phyloP scores from a whole-genome alignment of 2,797 vertebrate genomes.

The Mastacembelus armatus region DNA sequence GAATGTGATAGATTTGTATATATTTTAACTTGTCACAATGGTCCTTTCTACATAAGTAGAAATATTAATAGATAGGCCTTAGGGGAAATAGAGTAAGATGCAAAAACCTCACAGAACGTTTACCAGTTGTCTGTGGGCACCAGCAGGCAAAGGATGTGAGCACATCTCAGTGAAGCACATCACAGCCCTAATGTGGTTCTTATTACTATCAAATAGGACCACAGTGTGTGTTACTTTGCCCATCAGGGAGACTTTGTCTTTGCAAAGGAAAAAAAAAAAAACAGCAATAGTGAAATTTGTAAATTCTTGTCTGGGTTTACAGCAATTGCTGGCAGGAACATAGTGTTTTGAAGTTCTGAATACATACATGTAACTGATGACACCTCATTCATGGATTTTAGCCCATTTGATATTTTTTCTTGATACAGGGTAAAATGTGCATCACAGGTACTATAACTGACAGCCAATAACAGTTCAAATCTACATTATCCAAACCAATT shows the following conservation, averaged over 20 bases:
- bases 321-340: conserved; percentile 44
- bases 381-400: conserved; percentile 43
- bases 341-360: conserved; percentile 54
- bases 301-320: conserved; percentile 66
- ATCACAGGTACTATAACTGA: conserved; percentile 14
- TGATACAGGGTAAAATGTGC: conserved; percentile 30
- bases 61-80: too few relatives aligned
- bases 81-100: conserved; percentile 16
- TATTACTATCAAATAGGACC: conserved; percentile 72
- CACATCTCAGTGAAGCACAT: conserved; percentile 53
- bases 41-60: background rate
- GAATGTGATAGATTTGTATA: conserved; percentile 1
- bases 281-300: conserved; percentile 69
- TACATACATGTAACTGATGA: conserved; percentile 48
- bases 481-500: conserved; percentile 5
- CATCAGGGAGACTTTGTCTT: conserved; percentile 51
- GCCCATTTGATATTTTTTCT: conserved; percentile 41
- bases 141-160: conserved; percentile 60
- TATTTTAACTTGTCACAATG: background rate
- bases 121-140: conserved; percentile 50
- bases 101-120: conserved; percentile 35
- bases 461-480: conserved; percentile 10
- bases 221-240: conserved; percentile 64
- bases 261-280: conserved; percentile 32
- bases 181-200: conserved; percentile 67